Evolutionary conservation across 1,140 invertebrate genomes (phyloP).

Genomic region (Conus betulinus): DNA sequence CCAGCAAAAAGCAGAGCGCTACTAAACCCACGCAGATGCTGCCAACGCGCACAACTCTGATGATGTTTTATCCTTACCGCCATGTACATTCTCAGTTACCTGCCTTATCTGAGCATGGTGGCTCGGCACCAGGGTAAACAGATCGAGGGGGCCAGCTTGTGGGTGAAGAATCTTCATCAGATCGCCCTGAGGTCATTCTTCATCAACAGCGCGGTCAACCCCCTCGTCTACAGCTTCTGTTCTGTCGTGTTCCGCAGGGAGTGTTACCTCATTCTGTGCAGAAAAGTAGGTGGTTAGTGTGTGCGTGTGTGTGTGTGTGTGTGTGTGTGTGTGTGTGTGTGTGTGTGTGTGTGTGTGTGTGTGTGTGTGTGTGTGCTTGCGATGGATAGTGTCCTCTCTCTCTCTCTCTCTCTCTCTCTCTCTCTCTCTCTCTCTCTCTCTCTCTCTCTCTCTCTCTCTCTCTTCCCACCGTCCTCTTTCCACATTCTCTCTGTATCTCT

Average conservation of each 20-base stretch:
- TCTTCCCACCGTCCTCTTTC: too few species aligned
- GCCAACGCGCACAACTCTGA: conserved; percentile 51
- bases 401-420: too few species aligned
- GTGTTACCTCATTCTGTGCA: neutral
- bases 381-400: too few species aligned
- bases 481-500: too few species aligned
- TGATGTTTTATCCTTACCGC: conserved; percentile 64
- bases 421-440: too few species aligned
- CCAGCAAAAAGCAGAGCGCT: too few species aligned
- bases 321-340: too few species aligned
- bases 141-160: neutral
- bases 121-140: neutral
- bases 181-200: neutral
- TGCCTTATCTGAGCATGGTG: conserved; percentile 59
- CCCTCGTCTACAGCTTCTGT: conserved; percentile 14
- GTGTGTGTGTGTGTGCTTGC: too few species aligned
- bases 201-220: conserved; percentile 23
- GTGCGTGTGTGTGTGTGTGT: too few species aligned
- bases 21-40: neutral
- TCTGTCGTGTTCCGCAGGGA: neutral
- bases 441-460: too few species aligned
- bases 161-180: neutral
- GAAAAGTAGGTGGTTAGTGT: neutral
- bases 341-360: too few species aligned
- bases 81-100: conserved; percentile 64